Evolutionary conservation across 2,113 vertebrate genomes (phyloP).

Genomic region (Periophthalmus modestus): DNA sequence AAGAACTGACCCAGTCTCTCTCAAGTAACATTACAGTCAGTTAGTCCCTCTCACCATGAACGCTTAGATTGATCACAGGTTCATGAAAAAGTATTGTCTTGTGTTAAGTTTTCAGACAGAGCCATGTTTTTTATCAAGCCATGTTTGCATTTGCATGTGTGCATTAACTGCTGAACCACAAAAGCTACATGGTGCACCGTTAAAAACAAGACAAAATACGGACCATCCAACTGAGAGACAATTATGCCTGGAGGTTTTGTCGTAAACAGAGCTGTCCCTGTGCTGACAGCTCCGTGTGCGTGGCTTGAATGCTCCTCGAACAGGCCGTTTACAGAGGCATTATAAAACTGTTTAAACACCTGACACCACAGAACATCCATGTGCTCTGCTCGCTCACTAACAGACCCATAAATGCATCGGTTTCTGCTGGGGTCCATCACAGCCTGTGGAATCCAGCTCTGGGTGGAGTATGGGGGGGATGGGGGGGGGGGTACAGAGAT

Average conservation of each 20-base stretch:
- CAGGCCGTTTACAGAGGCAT: conserved; percentile 10
- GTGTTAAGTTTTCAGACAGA: too few species aligned
- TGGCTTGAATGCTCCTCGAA: not conserved
- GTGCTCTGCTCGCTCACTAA: not conserved
- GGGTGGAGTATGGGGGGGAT: not conserved
- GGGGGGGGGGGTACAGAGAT: conserved; percentile 4
- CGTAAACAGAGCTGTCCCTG: conserved; percentile 24
- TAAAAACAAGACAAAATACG: too few species aligned
- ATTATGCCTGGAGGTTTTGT: not conserved
- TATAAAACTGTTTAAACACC: conserved; percentile 20
- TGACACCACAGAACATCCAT: not conserved
- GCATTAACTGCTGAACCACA: too few species aligned
- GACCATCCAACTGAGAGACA: too few species aligned
- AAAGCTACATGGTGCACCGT: too few species aligned
- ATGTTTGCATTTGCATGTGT: too few species aligned
- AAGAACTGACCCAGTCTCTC: too few species aligned
- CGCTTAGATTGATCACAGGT: too few species aligned
- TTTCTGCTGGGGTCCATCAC: not conserved
- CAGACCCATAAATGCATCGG: not conserved
- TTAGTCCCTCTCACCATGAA: too few species aligned
- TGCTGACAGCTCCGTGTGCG: conserved; percentile 18
- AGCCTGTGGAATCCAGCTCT: not conserved
- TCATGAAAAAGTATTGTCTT: too few species aligned
- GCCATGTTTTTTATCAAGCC: too few species aligned
- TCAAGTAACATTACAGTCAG: too few species aligned